Evolutionary conservation across 2,888 invertebrate genomes (phyloP).

Genomic region (Epistrophe eligans): DNA sequence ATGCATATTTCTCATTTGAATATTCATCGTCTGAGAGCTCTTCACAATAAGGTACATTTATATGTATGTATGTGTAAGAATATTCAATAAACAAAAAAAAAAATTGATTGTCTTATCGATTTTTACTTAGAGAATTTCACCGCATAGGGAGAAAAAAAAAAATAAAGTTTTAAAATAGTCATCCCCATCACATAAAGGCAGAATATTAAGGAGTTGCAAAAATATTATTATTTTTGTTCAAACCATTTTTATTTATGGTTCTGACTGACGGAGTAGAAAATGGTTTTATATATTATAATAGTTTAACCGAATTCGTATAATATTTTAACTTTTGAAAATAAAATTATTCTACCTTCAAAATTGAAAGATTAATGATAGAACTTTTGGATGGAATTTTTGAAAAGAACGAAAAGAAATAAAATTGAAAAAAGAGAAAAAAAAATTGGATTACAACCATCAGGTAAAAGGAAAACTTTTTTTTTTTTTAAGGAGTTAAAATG

Average conservation of each 20-base stretch:
- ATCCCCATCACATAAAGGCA: neutral
- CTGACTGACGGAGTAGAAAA: slow-evolving; percentile 59
- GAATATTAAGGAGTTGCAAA: neutral
- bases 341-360: slow-evolving; percentile 10
- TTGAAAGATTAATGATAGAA: slow-evolving; percentile 1
- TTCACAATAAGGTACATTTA: neutral
- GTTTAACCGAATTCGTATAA: slow-evolving; percentile 1
- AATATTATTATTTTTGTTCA: neutral
- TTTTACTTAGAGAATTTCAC: slow-evolving; percentile 22
- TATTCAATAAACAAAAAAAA: neutral
- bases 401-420: neutral
- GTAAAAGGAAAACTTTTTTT: neutral
- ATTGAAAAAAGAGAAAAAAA: neutral
- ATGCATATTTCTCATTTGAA: too few species aligned
- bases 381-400: neutral
- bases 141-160: neutral
- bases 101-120: slow-evolving; percentile 34
- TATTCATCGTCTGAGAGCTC: neutral
- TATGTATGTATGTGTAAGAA: neutral
- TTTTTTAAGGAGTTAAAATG: neutral
- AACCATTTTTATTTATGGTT: slow-evolving; percentile 48
- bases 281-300: slow-evolving; percentile 35
- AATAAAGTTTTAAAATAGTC: slow-evolving; percentile 27
- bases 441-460: slow-evolving; percentile 1
- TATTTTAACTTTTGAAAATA: neutral